Conservation (phyloP, 2,888 invertebrate genomes). For the Sepiola atlantica region DNA sequence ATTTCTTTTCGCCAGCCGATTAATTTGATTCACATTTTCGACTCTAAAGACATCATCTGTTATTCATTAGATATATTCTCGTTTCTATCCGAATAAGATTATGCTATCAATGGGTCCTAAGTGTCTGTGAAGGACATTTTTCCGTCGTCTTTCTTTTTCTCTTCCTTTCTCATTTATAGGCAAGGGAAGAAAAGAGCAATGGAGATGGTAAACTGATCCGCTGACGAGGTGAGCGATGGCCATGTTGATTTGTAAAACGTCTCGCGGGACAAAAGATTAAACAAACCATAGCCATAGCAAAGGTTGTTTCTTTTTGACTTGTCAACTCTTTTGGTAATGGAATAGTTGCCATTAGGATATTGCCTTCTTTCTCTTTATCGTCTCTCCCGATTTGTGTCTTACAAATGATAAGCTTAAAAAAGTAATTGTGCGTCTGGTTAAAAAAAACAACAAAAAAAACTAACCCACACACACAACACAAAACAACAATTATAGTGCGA, state of each 20-base stretch:
- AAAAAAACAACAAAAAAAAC: too few relatives aligned
- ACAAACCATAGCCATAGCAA: neutral
- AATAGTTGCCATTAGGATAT: neutral
- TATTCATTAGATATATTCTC: neutral
- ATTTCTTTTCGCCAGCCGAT: neutral
- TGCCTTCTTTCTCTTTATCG: neutral
- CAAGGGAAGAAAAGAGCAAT: neutral
- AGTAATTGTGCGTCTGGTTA: neutral
- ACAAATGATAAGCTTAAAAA: neutral
- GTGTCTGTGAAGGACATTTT: constrained; percentile 3
- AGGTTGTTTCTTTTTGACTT: neutral
- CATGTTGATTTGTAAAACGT: neutral
- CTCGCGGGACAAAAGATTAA: neutral
- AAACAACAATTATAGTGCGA: too few relatives aligned
- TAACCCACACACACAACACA: too few relatives aligned
- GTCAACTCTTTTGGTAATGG: constrained; percentile 16
- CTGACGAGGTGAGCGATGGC: neutral
- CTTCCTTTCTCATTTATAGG: too few relatives aligned
- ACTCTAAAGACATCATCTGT: constrained; percentile 21
- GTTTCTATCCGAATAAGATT: constrained; percentile 15
- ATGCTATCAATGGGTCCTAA: neutral
- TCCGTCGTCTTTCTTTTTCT: neutral
- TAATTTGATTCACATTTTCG: neutral
- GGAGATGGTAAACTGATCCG: neutral
- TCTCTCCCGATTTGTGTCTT: neutral